Evolutionary conservation across 2,797 vertebrate genomes (phyloP).

Genomic region (Salmo trutta): DNA sequence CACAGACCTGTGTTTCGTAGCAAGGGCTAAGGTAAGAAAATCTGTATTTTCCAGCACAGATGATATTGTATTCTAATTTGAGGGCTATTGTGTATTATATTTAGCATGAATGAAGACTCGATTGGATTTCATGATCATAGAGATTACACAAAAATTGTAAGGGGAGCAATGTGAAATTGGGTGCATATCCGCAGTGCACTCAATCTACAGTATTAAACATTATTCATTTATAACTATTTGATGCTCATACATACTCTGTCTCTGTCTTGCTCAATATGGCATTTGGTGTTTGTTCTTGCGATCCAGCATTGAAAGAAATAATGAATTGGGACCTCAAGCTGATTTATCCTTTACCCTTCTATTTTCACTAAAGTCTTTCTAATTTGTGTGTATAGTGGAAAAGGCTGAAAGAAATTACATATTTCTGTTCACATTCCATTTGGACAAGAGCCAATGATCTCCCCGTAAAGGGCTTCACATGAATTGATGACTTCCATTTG

Average conservation of each 20-base stretch:
- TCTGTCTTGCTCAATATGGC: neutral
- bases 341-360: neutral
- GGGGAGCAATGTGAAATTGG: neutral
- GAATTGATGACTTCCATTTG: neutral
- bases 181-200: neutral
- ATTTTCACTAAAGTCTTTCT: too few relatives aligned
- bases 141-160: neutral
- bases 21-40: conserved; percentile 6
- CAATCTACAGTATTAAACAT: neutral
- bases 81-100: too few relatives aligned
- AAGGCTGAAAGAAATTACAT: too few relatives aligned
- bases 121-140: neutral
- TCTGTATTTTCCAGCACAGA: neutral
- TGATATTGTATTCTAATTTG: too few relatives aligned
- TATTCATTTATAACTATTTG: neutral
- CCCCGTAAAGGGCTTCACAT: neutral
- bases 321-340: neutral
- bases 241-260: neutral
- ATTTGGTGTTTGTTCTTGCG: neutral
- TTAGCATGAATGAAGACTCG: too few relatives aligned
- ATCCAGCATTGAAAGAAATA: neutral
- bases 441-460: neutral
- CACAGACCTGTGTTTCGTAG: neutral
- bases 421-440: neutral
- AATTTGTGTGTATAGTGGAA: too few relatives aligned